Evolutionary conservation across 2,888 invertebrate genomes (phyloP), one percentile per base, ranked within the genome.

Genomic region (Drosophila borealis): DNA sequence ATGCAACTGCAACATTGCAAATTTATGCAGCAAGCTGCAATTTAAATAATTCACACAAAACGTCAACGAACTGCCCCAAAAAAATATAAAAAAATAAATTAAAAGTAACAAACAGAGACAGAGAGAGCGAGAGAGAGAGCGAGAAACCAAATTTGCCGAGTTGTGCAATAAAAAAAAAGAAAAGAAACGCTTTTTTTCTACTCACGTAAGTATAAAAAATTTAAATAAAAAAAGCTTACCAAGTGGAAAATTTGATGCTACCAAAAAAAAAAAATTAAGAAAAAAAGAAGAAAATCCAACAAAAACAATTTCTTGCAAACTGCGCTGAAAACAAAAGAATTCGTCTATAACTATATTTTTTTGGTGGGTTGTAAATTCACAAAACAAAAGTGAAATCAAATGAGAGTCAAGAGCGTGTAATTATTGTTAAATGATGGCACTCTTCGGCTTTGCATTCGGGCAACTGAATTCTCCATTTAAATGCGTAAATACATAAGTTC

Each of bases 151-250:
- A 72, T 64, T 63, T 76, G 64, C 72, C 65, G 50, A 71, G 41
- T 25, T 33, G 8, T 42, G 33, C 49, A 34, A 45, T 29, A 33
- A 48, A 56, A 50, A 54, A 14, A 37, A 44, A 70, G 37, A 49
- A 61, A 42, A 55, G 56, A 67, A 45, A 55, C 45, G 8, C 10
- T 21, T 61, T 56, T 46, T 34, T 39, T 13, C 17, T 34, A 55
- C 53, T 57, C 80, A 88, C 67, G 89, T 88, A 84, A 83, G 89
- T 86, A 71, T 4, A 69, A 59, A 55, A 63, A 29, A 66, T 41
- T 14, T 1, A 9, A 37, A 19, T 36, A 34, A 54, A 68, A 62
- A 53, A 34, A 42, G 79, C 78, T 83, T 70, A 77, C 39, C 42
- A 60, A 62, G 71, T 70, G 50, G 36, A 75, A 75, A 88, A 72